A percentile compares a stretch with the other conserved stretches of the same genome.
Evolutionary conservation across 2,113 vertebrate genomes (phyloP).

Genomic region (Psophia crepitans): DNA sequence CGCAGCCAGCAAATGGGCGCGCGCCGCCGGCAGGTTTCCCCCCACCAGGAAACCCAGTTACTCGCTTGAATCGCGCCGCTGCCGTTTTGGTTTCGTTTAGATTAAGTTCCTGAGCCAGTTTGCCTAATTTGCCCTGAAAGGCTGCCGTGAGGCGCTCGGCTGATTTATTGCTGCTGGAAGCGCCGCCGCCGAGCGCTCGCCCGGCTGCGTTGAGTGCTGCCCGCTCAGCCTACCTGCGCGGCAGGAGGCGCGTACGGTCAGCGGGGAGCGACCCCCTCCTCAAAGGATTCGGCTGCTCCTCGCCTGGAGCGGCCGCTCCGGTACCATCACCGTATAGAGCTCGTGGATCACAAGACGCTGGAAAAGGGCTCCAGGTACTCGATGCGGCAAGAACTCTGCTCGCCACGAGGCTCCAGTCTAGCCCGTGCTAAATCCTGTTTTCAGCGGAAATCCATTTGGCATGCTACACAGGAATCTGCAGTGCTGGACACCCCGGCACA

Average conservation of each 20-base stretch:
- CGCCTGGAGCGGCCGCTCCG: too few species aligned
- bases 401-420: too few species aligned
- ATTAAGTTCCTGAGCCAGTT: background rate
- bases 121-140: background rate
- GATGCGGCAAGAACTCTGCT: background rate
- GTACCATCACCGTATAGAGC: background rate
- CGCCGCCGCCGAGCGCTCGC: background rate
- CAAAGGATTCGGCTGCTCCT: background rate
- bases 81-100: background rate
- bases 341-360: background rate
- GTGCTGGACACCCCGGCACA: background rate
- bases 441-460: background rate
- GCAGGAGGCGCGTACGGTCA: rapidly evolving
- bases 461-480: background rate
- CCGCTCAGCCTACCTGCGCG: background rate
- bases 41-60: background rate
- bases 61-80: background rate
- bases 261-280: background rate
- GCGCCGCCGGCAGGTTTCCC: rapidly evolving
- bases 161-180: background rate
- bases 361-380: background rate
- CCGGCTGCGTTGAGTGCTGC: background rate
- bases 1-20: rapidly evolving
- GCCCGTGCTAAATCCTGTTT: background rate
- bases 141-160: background rate